Conservation (phyloP, 2,888 invertebrate species). For the Scaptomyza flava region DNA sequence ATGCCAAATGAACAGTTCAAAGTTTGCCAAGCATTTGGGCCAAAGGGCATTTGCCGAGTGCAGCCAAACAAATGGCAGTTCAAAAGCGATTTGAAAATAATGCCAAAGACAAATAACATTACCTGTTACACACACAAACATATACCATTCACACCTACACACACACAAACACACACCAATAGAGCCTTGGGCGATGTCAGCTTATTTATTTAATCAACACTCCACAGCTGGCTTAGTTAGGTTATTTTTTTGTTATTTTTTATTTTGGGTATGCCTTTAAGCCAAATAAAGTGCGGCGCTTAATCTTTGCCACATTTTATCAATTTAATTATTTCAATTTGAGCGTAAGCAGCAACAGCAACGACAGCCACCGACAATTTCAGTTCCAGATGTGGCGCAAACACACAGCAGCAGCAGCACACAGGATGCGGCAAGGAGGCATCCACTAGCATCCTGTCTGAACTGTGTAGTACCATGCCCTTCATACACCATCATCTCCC, state of each 20-base stretch:
- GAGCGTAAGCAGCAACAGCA: conserved; percentile 75
- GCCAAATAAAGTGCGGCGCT: conserved; percentile 80
- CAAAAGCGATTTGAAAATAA: conserved; percentile 79
- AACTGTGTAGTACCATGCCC: conserved; percentile 22
- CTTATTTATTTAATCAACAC: conserved; percentile 79
- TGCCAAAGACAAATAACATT: conserved; percentile 79
- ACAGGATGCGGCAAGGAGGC: conserved; percentile 34
- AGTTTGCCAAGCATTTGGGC: conserved; percentile 41
- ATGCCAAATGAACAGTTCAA: conserved; percentile 52
- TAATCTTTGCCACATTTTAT: conserved; percentile 80
- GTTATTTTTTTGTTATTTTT: conserved; percentile 13
- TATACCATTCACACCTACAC: conserved; percentile 11
- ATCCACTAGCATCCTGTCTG: conserved; percentile 59
- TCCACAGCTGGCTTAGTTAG: conserved; percentile 77
- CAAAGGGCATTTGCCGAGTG: conserved; percentile 42
- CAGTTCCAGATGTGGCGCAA: conserved; percentile 65
- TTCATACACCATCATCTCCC: not conserved
- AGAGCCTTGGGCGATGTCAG: conserved; percentile 63
- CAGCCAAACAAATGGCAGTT: conserved; percentile 65
- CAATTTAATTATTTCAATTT: conserved; percentile 80
- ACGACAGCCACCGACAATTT: conserved; percentile 65
- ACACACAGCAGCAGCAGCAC: conserved; percentile 22
- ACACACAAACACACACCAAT: conserved; percentile 8
- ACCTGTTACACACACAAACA: conserved; percentile 59
- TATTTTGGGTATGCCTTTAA: conserved; percentile 67